These are phyloP conservation scores for Chaetodon trifascialis DNA, from an alignment of 2,113 vertebrate genomes.

Conservation along the genomic window DNA sequence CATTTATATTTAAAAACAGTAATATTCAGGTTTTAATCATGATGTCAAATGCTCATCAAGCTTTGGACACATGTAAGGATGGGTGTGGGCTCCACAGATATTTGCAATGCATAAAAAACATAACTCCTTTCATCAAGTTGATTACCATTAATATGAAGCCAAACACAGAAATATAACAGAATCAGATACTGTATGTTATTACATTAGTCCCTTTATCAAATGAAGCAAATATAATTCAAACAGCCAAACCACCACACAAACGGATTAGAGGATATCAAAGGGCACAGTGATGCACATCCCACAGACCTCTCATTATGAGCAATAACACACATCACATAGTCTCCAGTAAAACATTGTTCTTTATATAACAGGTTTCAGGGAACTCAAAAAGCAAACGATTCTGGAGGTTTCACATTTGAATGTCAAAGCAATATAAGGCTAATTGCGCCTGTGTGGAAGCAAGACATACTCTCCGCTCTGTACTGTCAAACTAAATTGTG, in stretches of 20 bases:
- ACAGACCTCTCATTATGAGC: slow-evolving; percentile 73
- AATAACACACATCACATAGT: slow-evolving; percentile 75
- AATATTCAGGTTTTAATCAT: slow-evolving; percentile 71
- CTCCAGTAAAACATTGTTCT: slow-evolving; percentile 67
- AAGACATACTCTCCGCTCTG: slow-evolving; percentile 51
- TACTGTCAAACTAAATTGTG: slow-evolving; percentile 62
- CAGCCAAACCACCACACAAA: slow-evolving; percentile 57
- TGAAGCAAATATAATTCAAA: slow-evolving; percentile 43
- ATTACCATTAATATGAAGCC: slow-evolving; percentile 54
- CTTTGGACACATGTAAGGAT: slow-evolving; percentile 34
- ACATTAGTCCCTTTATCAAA: slow-evolving; percentile 63
- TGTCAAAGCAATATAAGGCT: slow-evolving; percentile 74
- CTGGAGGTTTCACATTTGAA: slow-evolving; percentile 53
- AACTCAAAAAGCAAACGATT: slow-evolving; percentile 61
- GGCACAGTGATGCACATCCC: slow-evolving; percentile 55
- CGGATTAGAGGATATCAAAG: slow-evolving; percentile 46
- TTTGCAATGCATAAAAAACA: slow-evolving; percentile 10
- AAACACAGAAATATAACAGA: slow-evolving; percentile 57
- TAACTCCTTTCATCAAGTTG: background rate
- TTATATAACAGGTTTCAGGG: slow-evolving; percentile 77
- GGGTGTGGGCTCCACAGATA: slow-evolving; percentile 8
- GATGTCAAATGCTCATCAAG: slow-evolving; percentile 59
- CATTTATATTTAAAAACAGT: slow-evolving; percentile 65
- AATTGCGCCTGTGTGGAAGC: slow-evolving; percentile 32
- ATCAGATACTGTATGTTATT: slow-evolving; percentile 19